Conservation (phyloP, 1,140 invertebrate species). For the Pseudomyrmex dendroicus region DNA sequence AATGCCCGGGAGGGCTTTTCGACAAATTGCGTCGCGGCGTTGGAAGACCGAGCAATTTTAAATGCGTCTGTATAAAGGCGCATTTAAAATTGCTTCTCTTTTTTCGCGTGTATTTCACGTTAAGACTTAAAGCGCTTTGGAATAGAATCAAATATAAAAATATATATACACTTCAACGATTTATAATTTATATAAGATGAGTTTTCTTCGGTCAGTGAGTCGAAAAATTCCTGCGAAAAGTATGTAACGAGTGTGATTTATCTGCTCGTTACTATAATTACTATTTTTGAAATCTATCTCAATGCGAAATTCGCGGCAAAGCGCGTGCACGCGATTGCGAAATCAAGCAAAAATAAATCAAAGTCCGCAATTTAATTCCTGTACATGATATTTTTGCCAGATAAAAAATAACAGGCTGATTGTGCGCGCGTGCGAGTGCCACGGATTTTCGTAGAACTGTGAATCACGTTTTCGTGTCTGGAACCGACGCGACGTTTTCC, state of each 20-base stretch:
- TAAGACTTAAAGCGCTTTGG: background rate
- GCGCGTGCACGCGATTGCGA: conserved; percentile 15
- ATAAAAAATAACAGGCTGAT: conserved; percentile 56
- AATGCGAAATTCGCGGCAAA: background rate
- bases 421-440: conserved; percentile 49
- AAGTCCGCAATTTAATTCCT: conserved; percentile 12
- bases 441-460: conserved; percentile 57
- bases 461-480: conserved; percentile 67
- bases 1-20: background rate
- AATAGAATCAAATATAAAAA: background rate
- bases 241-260: background rate
- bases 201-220: background rate
- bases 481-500: conserved; percentile 66
- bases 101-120: background rate
- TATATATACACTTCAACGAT: background rate
- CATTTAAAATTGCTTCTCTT: conserved; percentile 13
- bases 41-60: conserved; percentile 24
- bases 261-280: background rate
- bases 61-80: background rate
- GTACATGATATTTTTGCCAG: conserved; percentile 6
- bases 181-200: background rate
- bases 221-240: background rate
- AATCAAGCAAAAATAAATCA: conserved; percentile 51
- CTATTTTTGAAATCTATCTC: conserved; percentile 18
- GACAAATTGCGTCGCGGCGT: conserved; percentile 7